A percentile compares a stretch with the other conserved stretches of the same genome.
Evolutionary conservation across 2,888 invertebrate genomes (phyloP).

Genomic region (Syritta pipiens): DNA sequence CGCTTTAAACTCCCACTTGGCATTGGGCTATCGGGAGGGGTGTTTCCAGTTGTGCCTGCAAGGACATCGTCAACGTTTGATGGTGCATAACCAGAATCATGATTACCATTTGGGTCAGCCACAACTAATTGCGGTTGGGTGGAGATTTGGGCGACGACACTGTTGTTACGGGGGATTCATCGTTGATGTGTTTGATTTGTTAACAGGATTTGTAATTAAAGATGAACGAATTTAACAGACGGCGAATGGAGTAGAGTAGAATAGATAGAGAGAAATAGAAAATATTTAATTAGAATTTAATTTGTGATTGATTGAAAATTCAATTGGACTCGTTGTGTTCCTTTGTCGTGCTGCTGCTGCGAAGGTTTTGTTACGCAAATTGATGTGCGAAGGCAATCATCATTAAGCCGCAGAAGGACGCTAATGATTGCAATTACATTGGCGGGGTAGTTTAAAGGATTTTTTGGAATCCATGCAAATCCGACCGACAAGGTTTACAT

Average conservation of each 20-base stretch:
- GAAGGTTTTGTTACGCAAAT: too few species aligned
- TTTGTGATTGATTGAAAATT: background rate
- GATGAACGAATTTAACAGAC: slow-evolving; percentile 12
- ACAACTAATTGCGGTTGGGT: slow-evolving; percentile 80
- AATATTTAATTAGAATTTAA: slow-evolving; percentile 24
- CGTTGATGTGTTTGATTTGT: slow-evolving; percentile 27
- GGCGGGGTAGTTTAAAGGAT: too few species aligned
- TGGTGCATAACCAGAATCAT: slow-evolving; percentile 90
- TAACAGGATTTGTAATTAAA: slow-evolving; percentile 39
- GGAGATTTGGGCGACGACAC: slow-evolving; percentile 82
- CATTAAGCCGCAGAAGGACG: too few species aligned
- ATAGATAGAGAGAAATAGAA: slow-evolving; percentile 2
- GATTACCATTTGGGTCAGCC: slow-evolving; percentile 89
- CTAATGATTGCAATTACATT: too few species aligned
- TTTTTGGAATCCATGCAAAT: too few species aligned
- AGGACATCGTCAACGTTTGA: slow-evolving; percentile 81
- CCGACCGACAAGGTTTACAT: too few species aligned
- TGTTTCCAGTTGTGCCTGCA: slow-evolving; percentile 81
- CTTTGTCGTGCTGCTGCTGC: too few species aligned
- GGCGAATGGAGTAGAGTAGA: background rate
- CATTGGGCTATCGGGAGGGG: slow-evolving; percentile 81
- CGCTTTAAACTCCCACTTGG: slow-evolving; percentile 77
- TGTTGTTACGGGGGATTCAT: slow-evolving; percentile 72
- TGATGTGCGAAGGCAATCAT: too few species aligned
- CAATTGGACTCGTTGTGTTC: too few species aligned